Conservation (phyloP, 1,140 invertebrate genomes). For the Drosophila eugracilis region DNA sequence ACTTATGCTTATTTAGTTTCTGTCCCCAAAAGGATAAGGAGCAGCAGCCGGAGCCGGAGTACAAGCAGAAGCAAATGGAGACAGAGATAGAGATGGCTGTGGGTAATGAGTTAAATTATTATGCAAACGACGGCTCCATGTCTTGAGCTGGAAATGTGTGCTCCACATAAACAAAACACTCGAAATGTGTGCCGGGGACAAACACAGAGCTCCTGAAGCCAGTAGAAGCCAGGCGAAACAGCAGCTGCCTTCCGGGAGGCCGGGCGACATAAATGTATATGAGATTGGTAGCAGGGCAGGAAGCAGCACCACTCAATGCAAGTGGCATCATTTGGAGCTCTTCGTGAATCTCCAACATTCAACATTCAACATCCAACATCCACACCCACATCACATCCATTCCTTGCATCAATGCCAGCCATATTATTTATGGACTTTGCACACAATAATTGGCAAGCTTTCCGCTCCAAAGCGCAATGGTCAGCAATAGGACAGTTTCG, state of each 20-base stretch:
- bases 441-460: conserved; percentile 74
- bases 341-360: not conserved
- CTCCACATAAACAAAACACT: conserved; percentile 65
- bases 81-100: conserved; percentile 5
- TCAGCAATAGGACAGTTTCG: conserved; percentile 18
- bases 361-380: too few species aligned
- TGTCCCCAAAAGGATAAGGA: conserved; percentile 23
- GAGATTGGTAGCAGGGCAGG: conserved; percentile 1
- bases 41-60: not conserved
- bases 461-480: conserved; percentile 38
- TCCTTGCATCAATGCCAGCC: conserved; percentile 36
- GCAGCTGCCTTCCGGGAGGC: conserved; percentile 6
- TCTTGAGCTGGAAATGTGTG: conserved; percentile 57
- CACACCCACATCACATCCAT: not conserved
- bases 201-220: conserved; percentile 35
- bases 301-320: conserved; percentile 28
- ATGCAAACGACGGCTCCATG: conserved; percentile 71
- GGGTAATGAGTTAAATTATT: conserved; percentile 80
- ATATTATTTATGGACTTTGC: conserved; percentile 70
- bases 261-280: conserved; percentile 36
- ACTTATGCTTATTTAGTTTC: conserved; percentile 73
- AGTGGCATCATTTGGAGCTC: conserved; percentile 30
- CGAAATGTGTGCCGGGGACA: conserved; percentile 77
- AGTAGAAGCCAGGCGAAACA: conserved; percentile 19
- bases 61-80: not conserved